phyloP scores from a whole-genome alignment of 2,797 vertebrate species.

The Diglossa cyanea region DNA sequence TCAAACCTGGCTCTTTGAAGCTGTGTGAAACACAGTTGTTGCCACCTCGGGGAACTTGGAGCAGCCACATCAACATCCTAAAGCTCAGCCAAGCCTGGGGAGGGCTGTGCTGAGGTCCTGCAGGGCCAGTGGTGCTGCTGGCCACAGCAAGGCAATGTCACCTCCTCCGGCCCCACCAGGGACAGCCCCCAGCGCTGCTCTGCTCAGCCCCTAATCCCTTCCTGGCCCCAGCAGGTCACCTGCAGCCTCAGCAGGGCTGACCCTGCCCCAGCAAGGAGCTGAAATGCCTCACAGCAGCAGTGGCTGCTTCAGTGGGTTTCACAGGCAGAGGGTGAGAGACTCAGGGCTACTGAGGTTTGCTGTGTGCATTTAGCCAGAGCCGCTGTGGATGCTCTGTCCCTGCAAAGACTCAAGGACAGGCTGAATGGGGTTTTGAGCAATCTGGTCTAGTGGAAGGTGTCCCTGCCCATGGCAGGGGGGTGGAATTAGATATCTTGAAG shows the following conservation, averaged over 20 bases:
- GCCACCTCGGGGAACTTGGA: not conserved
- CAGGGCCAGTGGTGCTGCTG: accelerated
- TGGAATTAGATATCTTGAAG: not conserved
- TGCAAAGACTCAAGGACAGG: not conserved
- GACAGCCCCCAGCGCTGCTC: not conserved
- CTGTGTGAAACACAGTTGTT: not conserved
- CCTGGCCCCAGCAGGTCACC: not conserved
- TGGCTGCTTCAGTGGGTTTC: accelerated
- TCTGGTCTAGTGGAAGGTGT: not conserved
- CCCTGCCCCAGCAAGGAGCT: not conserved
- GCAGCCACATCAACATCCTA: not conserved
- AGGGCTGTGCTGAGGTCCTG: not conserved
- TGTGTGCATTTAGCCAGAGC: accelerated
- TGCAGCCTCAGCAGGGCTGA: not conserved
- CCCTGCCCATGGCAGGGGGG: not conserved
- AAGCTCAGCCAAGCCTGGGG: not conserved
- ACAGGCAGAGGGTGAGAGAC: not conserved
- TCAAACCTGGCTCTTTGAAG: constrained; percentile 29
- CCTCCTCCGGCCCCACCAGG: not conserved
- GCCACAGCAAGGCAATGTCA: accelerated
- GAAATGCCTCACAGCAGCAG: not conserved
- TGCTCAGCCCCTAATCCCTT: not conserved
- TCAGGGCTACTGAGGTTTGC: accelerated
- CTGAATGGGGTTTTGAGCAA: not conserved
- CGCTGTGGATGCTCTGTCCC: not conserved